Conservation (phyloP, 2,888 invertebrate species). For the Leucozona laternaria region DNA sequence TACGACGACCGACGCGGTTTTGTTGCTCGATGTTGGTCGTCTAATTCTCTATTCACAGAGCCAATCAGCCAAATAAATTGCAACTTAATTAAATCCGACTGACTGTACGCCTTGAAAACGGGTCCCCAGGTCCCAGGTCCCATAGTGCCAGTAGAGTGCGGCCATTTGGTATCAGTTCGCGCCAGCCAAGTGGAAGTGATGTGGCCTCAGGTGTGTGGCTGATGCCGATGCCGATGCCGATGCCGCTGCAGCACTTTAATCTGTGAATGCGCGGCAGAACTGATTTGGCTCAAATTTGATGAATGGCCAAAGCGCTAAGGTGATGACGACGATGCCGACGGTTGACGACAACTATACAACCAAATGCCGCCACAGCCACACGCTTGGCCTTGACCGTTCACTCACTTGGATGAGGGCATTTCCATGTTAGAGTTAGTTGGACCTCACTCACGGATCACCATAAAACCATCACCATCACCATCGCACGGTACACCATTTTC, state of each 20-base stretch:
- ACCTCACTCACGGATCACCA: conserved; percentile 12
- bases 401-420: conserved; percentile 46
- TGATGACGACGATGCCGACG: conserved; percentile 52
- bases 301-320: conserved; percentile 50
- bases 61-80: conserved; percentile 74
- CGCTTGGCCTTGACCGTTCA: conserved; percentile 73
- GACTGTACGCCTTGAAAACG: conserved; percentile 32
- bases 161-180: conserved; percentile 52
- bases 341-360: conserved; percentile 49
- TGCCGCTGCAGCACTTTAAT: conserved; percentile 18
- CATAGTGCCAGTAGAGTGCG: not conserved
- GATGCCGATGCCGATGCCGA: not conserved
- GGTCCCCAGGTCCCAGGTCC: no score
- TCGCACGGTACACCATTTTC: conserved; percentile 33
- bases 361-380: conserved; percentile 35
- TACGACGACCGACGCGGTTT: not conserved
- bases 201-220: conserved; percentile 52
- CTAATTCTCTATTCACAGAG: conserved; percentile 52
- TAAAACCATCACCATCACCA: not conserved
- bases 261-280: conserved; percentile 22
- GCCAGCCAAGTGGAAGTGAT: conserved; percentile 61
- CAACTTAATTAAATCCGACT: conserved; percentile 67
- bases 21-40: conserved; percentile 6
- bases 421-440: conserved; percentile 59
- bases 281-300: conserved; percentile 60